Percentiles rank a stretch among this genome's conserved stretches.
Conservation (phyloP, 1,140 invertebrate species). For the Leptinotarsa texana region DNA sequence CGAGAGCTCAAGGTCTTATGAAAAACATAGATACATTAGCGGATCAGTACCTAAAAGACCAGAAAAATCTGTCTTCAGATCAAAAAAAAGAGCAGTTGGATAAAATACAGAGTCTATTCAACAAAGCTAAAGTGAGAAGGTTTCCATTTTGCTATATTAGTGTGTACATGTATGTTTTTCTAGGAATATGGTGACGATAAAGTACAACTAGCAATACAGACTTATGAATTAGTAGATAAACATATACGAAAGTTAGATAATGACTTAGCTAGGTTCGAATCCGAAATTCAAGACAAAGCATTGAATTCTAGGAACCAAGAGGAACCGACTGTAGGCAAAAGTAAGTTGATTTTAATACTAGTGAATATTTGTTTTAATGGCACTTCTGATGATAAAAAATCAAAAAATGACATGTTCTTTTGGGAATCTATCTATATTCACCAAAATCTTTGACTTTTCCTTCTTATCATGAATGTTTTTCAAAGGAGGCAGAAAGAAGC, state of each 20-base stretch:
- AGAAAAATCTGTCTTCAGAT: conserved; percentile 67
- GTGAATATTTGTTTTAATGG: conserved; percentile 14
- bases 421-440: neutral
- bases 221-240: conserved; percentile 98
- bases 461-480: conserved; percentile 14
- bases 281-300: conserved; percentile 94
- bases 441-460: neutral
- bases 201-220: conserved; percentile 96
- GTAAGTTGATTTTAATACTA: conserved; percentile 46
- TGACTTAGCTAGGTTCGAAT: conserved; percentile 93
- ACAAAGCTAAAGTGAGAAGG: conserved; percentile 73
- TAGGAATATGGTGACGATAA: conserved; percentile 93
- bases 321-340: conserved; percentile 60
- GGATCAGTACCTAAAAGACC: conserved; percentile 72
- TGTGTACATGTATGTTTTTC: conserved; percentile 18
- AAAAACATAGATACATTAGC: conserved; percentile 87
- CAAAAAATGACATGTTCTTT: no score
- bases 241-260: conserved; percentile 94
- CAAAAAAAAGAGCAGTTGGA: conserved; percentile 82
- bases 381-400: neutral
- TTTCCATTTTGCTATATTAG: neutral
- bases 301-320: conserved; percentile 70
- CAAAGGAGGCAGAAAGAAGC: conserved; percentile 64
- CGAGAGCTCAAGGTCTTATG: conserved; percentile 85
- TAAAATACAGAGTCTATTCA: conserved; percentile 84